Percentiles rank a stretch among this genome's conserved stretches.
phyloP scores from a whole-genome alignment of 2,113 vertebrate species.

The human (Homo sapiens) region DNA sequence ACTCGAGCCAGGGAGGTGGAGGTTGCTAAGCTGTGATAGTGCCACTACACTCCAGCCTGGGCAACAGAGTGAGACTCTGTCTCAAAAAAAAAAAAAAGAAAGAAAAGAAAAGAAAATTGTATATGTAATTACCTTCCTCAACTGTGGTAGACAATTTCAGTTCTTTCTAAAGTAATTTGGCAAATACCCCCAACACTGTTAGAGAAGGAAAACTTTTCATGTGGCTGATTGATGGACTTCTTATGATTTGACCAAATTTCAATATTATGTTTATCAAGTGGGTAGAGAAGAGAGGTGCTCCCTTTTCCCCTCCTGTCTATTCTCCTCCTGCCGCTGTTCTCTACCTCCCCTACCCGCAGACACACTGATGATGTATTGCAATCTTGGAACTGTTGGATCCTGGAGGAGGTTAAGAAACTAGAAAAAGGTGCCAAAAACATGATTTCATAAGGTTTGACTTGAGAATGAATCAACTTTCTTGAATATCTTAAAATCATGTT shows the following conservation, averaged over 20 bases:
- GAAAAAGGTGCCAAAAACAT: conserved; percentile 83
- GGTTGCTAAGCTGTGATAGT: too few species aligned
- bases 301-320: conserved; percentile 43
- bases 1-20: too few species aligned
- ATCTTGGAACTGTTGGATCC: conserved; percentile 69
- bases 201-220: conserved; percentile 60
- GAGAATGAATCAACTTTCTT: conserved; percentile 80
- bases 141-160: neutral
- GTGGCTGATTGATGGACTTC: conserved; percentile 71
- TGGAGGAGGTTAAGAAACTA: conserved; percentile 78
- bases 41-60: too few species aligned
- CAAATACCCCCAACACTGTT: conserved; percentile 56
- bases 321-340: neutral
- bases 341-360: conserved; percentile 43
- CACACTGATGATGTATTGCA: conserved; percentile 79
- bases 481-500: conserved; percentile 75
- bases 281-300: conserved; percentile 65
- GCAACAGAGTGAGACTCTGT: too few species aligned
- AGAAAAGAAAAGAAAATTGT: conserved; percentile 51
- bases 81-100: too few species aligned
- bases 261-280: conserved; percentile 78
- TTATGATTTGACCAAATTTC: conserved; percentile 78
- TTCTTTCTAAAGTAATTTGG: conserved; percentile 17
- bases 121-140: conserved; percentile 65
- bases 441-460: conserved; percentile 85